Evolutionary conservation across 2,113 vertebrate genomes (phyloP).

Genomic region (Callipepla squamata): DNA sequence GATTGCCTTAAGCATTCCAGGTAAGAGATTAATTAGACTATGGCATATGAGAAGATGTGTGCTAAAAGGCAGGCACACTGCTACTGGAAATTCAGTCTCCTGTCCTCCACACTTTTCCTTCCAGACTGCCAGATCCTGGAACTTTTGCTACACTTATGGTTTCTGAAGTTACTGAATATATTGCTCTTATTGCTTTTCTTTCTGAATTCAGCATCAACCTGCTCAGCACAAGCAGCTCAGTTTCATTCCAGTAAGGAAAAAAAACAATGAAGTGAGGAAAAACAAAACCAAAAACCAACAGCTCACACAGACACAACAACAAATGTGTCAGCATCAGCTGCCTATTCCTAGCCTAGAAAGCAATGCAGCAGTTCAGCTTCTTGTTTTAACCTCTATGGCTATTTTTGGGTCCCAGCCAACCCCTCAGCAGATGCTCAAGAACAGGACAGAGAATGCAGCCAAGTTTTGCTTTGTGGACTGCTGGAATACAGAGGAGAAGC

Average conservation of each 20-base stretch:
- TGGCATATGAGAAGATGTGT: too few species aligned
- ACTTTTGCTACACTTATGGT: not conserved
- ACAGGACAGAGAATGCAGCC: not conserved
- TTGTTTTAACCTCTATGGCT: not conserved
- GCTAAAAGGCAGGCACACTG: not conserved
- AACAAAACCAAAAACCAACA: not conserved
- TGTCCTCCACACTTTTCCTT: not conserved
- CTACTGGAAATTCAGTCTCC: not conserved
- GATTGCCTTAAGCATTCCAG: not conserved
- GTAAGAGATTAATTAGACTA: not conserved
- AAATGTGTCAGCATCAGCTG: not conserved
- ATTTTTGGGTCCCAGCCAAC: not conserved
- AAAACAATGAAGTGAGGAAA: not conserved
- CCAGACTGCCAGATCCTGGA: not conserved
- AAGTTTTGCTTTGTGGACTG: not conserved
- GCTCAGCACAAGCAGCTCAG: not conserved
- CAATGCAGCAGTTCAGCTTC: not conserved
- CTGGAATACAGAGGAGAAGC: not conserved
- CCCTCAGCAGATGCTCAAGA: not conserved
- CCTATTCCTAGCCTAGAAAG: not conserved
- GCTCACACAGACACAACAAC: not conserved
- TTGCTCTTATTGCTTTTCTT: not conserved
- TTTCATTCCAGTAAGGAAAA: not conserved
- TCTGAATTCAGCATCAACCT: not conserved
- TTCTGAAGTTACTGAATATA: not conserved